phyloP scores from a whole-genome alignment of 2,888 invertebrate species.

The Troides helena region DNA sequence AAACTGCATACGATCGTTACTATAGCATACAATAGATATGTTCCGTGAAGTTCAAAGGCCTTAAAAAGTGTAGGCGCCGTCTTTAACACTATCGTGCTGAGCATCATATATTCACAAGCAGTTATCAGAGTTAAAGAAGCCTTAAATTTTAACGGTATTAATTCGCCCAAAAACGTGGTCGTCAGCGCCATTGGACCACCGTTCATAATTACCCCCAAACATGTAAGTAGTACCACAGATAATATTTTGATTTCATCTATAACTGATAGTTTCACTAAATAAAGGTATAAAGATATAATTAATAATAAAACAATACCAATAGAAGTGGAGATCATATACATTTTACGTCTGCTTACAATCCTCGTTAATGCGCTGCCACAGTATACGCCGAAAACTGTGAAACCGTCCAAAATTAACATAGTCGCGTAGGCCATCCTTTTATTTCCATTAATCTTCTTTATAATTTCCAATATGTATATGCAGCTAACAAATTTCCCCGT shows the following conservation, averaged over 20 bases:
- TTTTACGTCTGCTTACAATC: constrained; percentile 39
- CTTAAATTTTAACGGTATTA: constrained; percentile 43
- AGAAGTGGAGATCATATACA: constrained; percentile 47
- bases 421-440: constrained; percentile 51
- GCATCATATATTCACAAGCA: constrained; percentile 36
- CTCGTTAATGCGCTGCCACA: constrained; percentile 39
- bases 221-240: constrained; percentile 46
- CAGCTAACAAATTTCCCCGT: constrained; percentile 52
- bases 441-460: constrained; percentile 48
- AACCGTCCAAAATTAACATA: constrained; percentile 59
- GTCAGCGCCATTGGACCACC: constrained; percentile 48
- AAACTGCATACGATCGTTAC: constrained; percentile 39
- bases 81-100: constrained; percentile 42
- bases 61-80: constrained; percentile 43
- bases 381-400: constrained; percentile 48
- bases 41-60: constrained; percentile 40
- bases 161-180: constrained; percentile 44
- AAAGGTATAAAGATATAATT: constrained; percentile 52
- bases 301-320: constrained; percentile 51
- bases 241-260: constrained; percentile 36
- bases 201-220: constrained; percentile 46
- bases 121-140: constrained; percentile 37
- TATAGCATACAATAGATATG: constrained; percentile 44
- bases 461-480: constrained; percentile 54
- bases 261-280: constrained; percentile 42